Base-by-base conservation (phyloP, 2,888 invertebrate genomes). In the Sinodicranocentrus sp. region DNA sequence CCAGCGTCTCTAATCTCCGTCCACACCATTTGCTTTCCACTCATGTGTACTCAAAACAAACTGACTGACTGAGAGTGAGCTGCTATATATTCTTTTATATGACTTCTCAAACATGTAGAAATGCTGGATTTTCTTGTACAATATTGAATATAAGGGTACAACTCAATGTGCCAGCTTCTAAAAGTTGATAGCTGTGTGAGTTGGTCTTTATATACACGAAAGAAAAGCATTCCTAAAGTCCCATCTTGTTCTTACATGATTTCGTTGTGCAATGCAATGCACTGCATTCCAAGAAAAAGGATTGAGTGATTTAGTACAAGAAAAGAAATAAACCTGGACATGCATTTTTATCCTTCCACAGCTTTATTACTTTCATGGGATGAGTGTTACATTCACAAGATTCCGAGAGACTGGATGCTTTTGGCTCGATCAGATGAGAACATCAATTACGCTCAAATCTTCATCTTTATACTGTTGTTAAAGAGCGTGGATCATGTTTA, bases 1-100 rank as follows among this genome's bases (percentile, higher is more conserved):
- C 82, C 71, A 72, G 84, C 23, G 67, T 72, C 82, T 84, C 83
- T 85, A 87, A 86, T 87, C 87, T 87, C 87, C 85, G 85, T 87
- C 86, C 87, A 76, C 86, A 85, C 86, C 87, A 87, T 87, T 87
- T 86, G 82, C 85, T 86, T 85, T 85, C 86, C 86, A 84, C 85
- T 87, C 86, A 86, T 87, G 86, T 87, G 87, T 86, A 78, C 86
- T 83, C 83, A 84, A 85, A 84, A 84, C 79, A 84, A 79, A 83
- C 83, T 85, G 76, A 54, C 65, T 76, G 65, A 65, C 75, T 75
- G 52, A 48, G 65, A 65, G 54, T 73, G 19, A 19, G 82, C 17
- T 26, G 15, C 65, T 48, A 39, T 61, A 78, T 71, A 67, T 48
- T n/a, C 48, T n/a, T 15, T 48, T 39, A 13, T 39, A n/a, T n/a